These are phyloP conservation scores for Cyclina sinensis DNA, from an alignment of 1,140 invertebrate species.

Conservation along the genomic window DNA sequence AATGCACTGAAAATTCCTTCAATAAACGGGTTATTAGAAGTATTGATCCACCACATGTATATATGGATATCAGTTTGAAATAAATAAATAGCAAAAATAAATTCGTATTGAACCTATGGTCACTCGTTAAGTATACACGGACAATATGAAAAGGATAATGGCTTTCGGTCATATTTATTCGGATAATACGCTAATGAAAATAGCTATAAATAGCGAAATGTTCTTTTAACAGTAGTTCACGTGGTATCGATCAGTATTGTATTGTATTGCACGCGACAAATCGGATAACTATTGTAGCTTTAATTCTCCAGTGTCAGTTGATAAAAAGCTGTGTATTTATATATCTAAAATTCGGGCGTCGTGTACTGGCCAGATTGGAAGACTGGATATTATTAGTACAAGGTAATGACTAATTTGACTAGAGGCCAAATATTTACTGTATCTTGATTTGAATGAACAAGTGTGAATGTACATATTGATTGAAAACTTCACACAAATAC, in stretches of 20 bases:
- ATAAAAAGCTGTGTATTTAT: not conserved
- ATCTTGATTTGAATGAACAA: constrained; percentile 8
- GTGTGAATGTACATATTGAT: constrained; percentile 15
- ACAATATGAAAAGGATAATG: not conserved
- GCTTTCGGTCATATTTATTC: not conserved
- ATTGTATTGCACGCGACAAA: constrained; percentile 14
- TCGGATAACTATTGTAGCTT: constrained; percentile 9
- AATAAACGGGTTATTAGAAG: not conserved
- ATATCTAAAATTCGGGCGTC: not conserved
- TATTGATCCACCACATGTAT: not conserved
- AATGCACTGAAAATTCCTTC: not conserved
- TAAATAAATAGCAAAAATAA: not conserved
- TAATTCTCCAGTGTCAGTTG: constrained; percentile 6
- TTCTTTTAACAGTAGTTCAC: not conserved
- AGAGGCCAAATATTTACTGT: constrained; percentile 31
- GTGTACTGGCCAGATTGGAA: not conserved
- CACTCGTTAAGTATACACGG: not conserved
- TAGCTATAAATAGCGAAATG: not conserved
- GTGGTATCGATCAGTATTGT: not conserved
- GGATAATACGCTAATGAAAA: not conserved
- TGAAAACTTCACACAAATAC: not conserved
- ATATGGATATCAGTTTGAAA: not conserved
- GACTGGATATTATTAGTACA: not conserved
- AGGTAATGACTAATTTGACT: constrained; percentile 47
- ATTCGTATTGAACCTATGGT: not conserved